A percentile compares a stretch with the other conserved stretches of the same genome.
Evolutionary conservation across 2,797 vertebrate genomes (phyloP).

Genomic region (Neosilurus hyrtlii): DNA sequence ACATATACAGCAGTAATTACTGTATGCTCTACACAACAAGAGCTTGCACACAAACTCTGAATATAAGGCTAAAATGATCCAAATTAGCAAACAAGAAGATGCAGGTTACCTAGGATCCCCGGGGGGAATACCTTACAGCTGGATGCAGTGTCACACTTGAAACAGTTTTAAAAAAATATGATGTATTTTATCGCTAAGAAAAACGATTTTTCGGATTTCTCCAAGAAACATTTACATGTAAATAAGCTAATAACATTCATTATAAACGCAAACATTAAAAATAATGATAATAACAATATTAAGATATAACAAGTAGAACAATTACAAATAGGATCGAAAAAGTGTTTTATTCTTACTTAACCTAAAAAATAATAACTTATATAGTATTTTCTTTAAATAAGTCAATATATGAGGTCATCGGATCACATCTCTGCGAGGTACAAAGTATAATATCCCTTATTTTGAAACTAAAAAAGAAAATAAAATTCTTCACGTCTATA

Average conservation of each 20-base stretch:
- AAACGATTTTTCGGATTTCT: background rate
- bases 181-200: background rate
- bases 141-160: slow-evolving; percentile 21
- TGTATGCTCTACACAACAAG: slow-evolving; percentile 12
- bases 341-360: slow-evolving; percentile 80
- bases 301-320: slow-evolving; percentile 54
- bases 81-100: background rate
- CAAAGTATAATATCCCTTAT: slow-evolving; percentile 61
- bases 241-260: slow-evolving; percentile 62
- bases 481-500: slow-evolving; percentile 42
- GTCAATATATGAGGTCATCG: slow-evolving; percentile 78
- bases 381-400: slow-evolving; percentile 82
- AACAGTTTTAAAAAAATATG: slow-evolving; percentile 37
- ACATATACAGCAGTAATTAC: slow-evolving; percentile 5
- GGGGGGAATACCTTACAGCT: background rate
- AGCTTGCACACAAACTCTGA: slow-evolving; percentile 19
- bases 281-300: slow-evolving; percentile 56
- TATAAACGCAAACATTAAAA: slow-evolving; percentile 46
- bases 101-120: background rate
- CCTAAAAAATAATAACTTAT: slow-evolving; percentile 83
- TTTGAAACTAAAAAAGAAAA: slow-evolving; percentile 45
- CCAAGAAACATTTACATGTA: slow-evolving; percentile 8
- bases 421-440: slow-evolving; percentile 63
- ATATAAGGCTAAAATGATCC: slow-evolving; percentile 6
- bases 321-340: slow-evolving; percentile 71